Base-by-base conservation (phyloP, 1,140 invertebrate genomes). In the Parasteatoda tepidariorum region DNA sequence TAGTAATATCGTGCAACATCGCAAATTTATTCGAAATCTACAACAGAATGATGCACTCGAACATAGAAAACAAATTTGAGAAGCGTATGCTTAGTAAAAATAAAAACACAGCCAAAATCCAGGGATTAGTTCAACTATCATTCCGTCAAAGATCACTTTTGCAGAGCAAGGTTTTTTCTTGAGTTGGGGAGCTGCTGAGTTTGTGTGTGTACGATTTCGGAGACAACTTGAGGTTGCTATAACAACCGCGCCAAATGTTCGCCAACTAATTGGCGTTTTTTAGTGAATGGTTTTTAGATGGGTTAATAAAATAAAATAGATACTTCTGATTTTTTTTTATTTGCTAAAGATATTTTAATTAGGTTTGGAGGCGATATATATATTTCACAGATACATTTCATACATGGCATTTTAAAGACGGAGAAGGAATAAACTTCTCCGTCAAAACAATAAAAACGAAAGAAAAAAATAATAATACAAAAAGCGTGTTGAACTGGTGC, bases 131-230 rank as follows among this genome's bases (percentile, higher is more conserved):
- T 13, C 38, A 48, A 48, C 9, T 18, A 13, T 48, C 38, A 48
- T n/a, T 48, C 38, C 9, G 38, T 48, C 38, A 18, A 18, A 9
- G 38, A 48, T 13, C 38, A 48, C 38, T 48, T 57, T 73, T 33
- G 15, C 33, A 41, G 24, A 31, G 71, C 24, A 59, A 30, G 74
- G 59, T 78, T 78, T 76, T 78, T 78, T 78, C 57, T 57, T 15
- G 57, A 61, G n/a, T 1, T 59, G 9, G 6, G 73, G 22, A 59
- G 57, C 48, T 48, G 74, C 74, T 26, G 59, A 64, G 59, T 64
- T 76, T 78, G 74, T 78, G 74, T 78, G 74, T 78, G n/a, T n/a
- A 75, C 57, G 57, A 41, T 48, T 26, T 61, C n/a, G 38, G 22
- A 48, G 38, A 48, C 38, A 48, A 28, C 38, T 54, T 57, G 61